These are phyloP conservation scores for Meteorus cinctellus DNA, from an alignment of 2,888 invertebrate species.

Conservation along the genomic window DNA sequence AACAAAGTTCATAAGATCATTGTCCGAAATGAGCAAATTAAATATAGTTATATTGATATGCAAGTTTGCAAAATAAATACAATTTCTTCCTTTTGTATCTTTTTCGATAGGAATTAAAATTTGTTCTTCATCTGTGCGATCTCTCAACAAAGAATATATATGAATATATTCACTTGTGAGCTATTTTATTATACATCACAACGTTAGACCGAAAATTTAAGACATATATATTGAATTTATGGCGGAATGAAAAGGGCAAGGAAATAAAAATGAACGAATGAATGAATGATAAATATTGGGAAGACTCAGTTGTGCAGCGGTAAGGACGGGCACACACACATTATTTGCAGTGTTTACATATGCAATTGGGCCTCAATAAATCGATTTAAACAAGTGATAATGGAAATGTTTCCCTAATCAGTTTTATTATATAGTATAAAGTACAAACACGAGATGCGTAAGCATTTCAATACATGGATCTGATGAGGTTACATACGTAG, in stretches of 20 bases:
- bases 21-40: background rate
- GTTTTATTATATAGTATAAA: constrained; percentile 49
- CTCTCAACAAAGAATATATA: background rate
- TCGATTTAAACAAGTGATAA: constrained; percentile 15
- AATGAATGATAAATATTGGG: background rate
- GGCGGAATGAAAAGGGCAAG: background rate
- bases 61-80: background rate
- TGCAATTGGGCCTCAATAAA: constrained; percentile 34
- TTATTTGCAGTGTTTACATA: constrained; percentile 6
- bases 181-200: background rate
- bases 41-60: background rate
- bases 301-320: background rate
- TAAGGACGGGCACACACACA: background rate
- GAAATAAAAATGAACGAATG: background rate
- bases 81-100: background rate
- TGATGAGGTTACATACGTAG: constrained; percentile 12
- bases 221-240: background rate
- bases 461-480: constrained; percentile 10
- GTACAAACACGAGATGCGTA: constrained; percentile 43
- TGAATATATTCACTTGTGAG: background rate
- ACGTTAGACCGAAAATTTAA: background rate
- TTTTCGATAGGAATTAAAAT: background rate
- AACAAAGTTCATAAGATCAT: background rate
- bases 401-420: constrained; percentile 40
- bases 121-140: background rate